Percentiles rank a stretch among this genome's conserved stretches.
Conservation (phyloP, 2,888 invertebrate genomes). For the Hydrotaea diabolus region DNA sequence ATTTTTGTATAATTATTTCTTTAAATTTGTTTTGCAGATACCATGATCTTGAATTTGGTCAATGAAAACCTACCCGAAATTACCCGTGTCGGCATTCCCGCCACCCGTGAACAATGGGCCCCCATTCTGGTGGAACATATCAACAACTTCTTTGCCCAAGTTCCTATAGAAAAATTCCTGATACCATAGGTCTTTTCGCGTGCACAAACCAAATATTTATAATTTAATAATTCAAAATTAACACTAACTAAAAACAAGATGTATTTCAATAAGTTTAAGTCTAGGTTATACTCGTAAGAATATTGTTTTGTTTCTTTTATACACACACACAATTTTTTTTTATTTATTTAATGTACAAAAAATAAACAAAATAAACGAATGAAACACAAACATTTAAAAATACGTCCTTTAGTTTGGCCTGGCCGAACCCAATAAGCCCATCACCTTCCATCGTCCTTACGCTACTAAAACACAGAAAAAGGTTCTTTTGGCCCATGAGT, state of each 20-base stretch:
- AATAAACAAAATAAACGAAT: conserved; percentile 8
- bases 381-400: neutral
- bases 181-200: conserved; percentile 67
- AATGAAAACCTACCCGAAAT: conserved; percentile 83
- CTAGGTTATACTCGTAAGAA: no score
- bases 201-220: conserved; percentile 31
- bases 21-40: no score
- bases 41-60: conserved; percentile 81
- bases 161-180: conserved; percentile 79
- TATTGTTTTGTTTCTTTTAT: conserved; percentile 12
- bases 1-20: no score
- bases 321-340: neutral
- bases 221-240: conserved; percentile 18
- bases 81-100: conserved; percentile 82
- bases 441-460: no score
- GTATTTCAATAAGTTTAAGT: no score
- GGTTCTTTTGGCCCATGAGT: no score
- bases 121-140: conserved; percentile 77
- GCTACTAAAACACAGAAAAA: no score
- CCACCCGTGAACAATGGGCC: conserved; percentile 79
- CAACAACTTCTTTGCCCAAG: conserved; percentile 78
- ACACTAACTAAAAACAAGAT: no score
- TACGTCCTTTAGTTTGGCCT: no score
- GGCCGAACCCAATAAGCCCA: no score
- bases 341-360: conserved; percentile 23